Base-by-base conservation (phyloP, 1,140 invertebrate species). In the Leptoteleia sp. region DNA sequence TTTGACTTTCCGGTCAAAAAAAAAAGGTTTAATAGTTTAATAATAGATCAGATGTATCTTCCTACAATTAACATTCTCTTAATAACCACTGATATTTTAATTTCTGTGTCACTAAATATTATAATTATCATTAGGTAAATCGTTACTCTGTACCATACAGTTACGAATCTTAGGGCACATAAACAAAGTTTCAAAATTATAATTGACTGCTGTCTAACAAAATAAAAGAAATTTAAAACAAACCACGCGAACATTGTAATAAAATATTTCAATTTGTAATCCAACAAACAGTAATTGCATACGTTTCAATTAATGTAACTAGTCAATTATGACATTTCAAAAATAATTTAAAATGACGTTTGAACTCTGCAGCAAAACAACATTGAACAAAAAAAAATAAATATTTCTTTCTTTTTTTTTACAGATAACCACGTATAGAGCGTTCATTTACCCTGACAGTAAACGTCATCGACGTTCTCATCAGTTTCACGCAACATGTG, bases 231-330 rank as follows among this genome's bases (percentile, higher is more conserved):
- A 43, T 16, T 50, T 54, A 42, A 57, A 52, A 12, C 38, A 43
- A 57, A 64, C 35, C 33, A 19, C 22, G 37, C 19, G 47, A 22
- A 76, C 62, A 68, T 62, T 68, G 72, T 62, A 68, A 68, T 52
- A 68, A 65, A 76, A 67, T 62, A 37, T 68, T 76, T 76, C 48
- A 75, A 65, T 65, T 73, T 64, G 57, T 55, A 67, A 35, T 50
- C 68, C 42, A 57, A 52, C 31, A 43, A 55, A 29, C 1, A 11
- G 22, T 61, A 61, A 76, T 61, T 67, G 37, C 35, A 27, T 1
- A 29, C 25, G 29, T 25, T 61, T 61, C 11, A 61, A 76, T 47
- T 61, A 52, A 9, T 12, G 47, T 47, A 62, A 47, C 15, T 27
- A 15, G 29, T 43, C 43, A 65, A 68, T 67, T 75, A 59, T n/a